These are phyloP conservation scores for Microdon myrmicae DNA, from an alignment of 2,888 invertebrate genomes.

Conservation along the genomic window DNA sequence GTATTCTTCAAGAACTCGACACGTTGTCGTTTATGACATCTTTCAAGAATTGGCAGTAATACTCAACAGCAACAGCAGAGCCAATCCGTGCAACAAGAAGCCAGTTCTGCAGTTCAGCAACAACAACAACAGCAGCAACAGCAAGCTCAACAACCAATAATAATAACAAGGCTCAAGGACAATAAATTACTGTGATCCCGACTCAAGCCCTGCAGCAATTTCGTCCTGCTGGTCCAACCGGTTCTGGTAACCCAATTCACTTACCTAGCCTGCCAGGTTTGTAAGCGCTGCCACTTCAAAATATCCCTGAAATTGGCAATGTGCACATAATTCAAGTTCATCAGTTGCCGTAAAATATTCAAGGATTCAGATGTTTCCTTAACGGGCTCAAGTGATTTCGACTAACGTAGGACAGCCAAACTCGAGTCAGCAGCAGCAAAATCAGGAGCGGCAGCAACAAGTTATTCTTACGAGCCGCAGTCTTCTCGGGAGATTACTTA, in stretches of 20 bases:
- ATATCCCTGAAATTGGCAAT: conserved; percentile 81
- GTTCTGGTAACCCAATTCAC: conserved; percentile 59
- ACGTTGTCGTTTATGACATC: too few relatives aligned
- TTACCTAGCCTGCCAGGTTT: conserved; percentile 65
- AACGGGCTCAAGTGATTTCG: conserved; percentile 34
- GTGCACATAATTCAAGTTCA: conserved; percentile 74
- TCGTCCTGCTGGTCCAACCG: conserved; percentile 56
- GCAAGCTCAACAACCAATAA: conserved; percentile 70
- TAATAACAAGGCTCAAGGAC: conserved; percentile 79
- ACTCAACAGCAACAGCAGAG: conserved; percentile 42
- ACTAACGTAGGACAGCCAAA: conserved; percentile 52
- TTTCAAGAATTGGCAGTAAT: too few relatives aligned
- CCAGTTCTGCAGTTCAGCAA: conserved; percentile 56
- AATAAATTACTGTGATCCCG: conserved; percentile 87
- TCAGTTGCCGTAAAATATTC: conserved; percentile 65
- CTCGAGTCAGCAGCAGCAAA: conserved; percentile 49
- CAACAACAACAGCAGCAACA: conserved; percentile 61
- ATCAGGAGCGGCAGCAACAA: conserved; percentile 61
- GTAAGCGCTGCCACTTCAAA: conserved; percentile 79
- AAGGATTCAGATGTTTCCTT: conserved; percentile 54
- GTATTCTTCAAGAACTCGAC: too few relatives aligned
- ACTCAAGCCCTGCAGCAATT: conserved; percentile 71
- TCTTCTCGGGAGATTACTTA: conserved; percentile 61
- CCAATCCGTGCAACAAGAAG: conserved; percentile 49
- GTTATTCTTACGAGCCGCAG: conserved; percentile 62